Conservation (phyloP, 2,888 invertebrate species). For the Teleogryllus oceanicus region DNA sequence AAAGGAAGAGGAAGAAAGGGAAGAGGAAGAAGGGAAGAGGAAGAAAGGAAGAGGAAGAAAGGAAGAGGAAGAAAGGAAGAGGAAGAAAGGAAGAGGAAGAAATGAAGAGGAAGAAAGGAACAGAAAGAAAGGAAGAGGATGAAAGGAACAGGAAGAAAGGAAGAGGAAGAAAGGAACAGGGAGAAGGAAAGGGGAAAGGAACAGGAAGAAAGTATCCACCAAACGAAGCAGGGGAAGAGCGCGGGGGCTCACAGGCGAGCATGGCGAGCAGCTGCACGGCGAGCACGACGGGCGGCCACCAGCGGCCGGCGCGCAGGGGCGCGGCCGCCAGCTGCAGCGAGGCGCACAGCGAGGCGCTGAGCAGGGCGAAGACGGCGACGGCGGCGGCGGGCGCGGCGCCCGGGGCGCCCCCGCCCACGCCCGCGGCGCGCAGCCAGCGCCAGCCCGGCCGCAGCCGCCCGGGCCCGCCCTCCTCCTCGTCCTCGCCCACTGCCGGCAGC, state of each 20-base stretch:
- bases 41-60: too few species aligned
- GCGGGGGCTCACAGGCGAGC: conserved; percentile 57
- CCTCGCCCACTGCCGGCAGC: not conserved
- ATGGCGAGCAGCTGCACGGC: conserved; percentile 61
- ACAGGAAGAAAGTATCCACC: too few species aligned
- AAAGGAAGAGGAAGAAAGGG: too few species aligned
- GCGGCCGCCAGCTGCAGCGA: conserved; percentile 58
- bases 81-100: too few species aligned
- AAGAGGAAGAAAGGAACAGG: too few species aligned
- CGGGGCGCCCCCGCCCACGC: conserved; percentile 67
- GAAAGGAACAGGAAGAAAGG: too few species aligned
- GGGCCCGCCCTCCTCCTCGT: conserved; percentile 43
- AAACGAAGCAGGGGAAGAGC: too few species aligned
- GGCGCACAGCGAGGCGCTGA: conserved; percentile 67
- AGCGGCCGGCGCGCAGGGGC: conserved; percentile 54
- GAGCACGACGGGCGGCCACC: conserved; percentile 67
- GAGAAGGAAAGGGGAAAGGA: too few species aligned
- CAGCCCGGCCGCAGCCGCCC: conserved; percentile 72
- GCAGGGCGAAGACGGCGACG: conserved; percentile 66
- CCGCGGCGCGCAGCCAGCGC: conserved; percentile 66
- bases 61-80: too few species aligned
- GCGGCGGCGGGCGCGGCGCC: conserved; percentile 70
- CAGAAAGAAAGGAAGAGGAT: too few species aligned
- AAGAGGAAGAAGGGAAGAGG: too few species aligned
- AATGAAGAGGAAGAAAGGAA: too few species aligned